Evolutionary conservation across 2,888 invertebrate genomes (phyloP), one percentile per base, ranked within the genome.

Genomic region (Cabera pusaria): DNA sequence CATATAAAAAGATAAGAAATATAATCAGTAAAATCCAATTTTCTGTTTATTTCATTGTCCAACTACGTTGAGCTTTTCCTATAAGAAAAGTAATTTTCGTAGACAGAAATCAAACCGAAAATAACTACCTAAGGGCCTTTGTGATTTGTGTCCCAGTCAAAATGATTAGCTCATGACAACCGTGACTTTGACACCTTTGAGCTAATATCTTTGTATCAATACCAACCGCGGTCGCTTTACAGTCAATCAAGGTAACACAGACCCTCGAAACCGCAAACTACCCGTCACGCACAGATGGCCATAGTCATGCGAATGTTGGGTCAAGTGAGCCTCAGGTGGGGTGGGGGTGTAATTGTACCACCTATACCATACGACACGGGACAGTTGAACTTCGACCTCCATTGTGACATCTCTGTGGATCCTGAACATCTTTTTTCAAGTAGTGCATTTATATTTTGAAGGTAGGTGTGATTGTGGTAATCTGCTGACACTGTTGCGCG

Each of bases 251-350:
- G 21, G 36, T 37, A 39, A 24, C 43, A 42, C 40, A 28, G 29
- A 32, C 38, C 28, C 17, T 19, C 8, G 17, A 36, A 39, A 37
- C 43, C 37, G 24, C 42, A 35, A 41, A 23, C 12, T 28, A 4
- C 5, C 9, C 44, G 80, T 77, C 79, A 85, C 78, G 84, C 78
- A 69, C 66, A 64, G 78, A 74, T 81, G 78, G 66, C 68, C 35
- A 34, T 7, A 18, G 41, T 81, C 65, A 70, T 66, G 67, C 66
- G 67, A 73, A 67, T 64, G 68, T 47, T 53, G 76, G 79, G 82
- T 87, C 82, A 87, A 84, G 78, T 85, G 76, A 70, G 68, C 59
- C 59, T 41, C 52, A 75, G 78, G 83, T 79, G 73, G 81, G 81
- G 81, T 79, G 79, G 79, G 77, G 71, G 71, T 59, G 70, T 72